Conservation (phyloP, 2,888 invertebrate genomes). For the Oeneis ivallda region DNA sequence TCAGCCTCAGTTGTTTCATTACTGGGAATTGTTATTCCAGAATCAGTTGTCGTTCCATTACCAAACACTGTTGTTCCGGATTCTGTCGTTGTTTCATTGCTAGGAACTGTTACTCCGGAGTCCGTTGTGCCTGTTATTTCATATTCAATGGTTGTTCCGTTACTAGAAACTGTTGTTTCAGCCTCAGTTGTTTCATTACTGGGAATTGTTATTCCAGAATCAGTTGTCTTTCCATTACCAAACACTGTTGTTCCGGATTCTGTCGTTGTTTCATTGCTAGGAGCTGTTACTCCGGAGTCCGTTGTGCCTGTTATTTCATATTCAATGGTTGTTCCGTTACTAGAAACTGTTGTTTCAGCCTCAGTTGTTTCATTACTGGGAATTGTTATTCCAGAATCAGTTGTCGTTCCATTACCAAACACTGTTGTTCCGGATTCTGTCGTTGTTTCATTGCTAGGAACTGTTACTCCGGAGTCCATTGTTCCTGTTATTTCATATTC, state of each 20-base stretch:
- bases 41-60: too few relatives aligned
- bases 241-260: background rate
- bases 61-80: background rate
- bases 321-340: background rate
- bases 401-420: background rate
- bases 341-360: background rate
- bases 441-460: background rate
- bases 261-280: background rate
- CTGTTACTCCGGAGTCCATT: slow-evolving; percentile 4
- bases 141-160: background rate
- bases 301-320: too few relatives aligned
- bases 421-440: background rate
- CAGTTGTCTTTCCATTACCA: too few relatives aligned
- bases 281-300: too few relatives aligned
- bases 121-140: too few relatives aligned
- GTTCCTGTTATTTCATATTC: background rate
- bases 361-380: background rate
- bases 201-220: too few relatives aligned
- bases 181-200: too few relatives aligned
- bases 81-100: background rate
- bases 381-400: background rate
- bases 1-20: too few relatives aligned
- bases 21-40: too few relatives aligned
- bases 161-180: background rate
- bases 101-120: too few relatives aligned